A percentile compares a stretch with the other conserved stretches of the same genome.
These are phyloP conservation scores for Pemphredon lugubris DNA, from an alignment of 2,888 invertebrate species.

Conservation along the genomic window DNA sequence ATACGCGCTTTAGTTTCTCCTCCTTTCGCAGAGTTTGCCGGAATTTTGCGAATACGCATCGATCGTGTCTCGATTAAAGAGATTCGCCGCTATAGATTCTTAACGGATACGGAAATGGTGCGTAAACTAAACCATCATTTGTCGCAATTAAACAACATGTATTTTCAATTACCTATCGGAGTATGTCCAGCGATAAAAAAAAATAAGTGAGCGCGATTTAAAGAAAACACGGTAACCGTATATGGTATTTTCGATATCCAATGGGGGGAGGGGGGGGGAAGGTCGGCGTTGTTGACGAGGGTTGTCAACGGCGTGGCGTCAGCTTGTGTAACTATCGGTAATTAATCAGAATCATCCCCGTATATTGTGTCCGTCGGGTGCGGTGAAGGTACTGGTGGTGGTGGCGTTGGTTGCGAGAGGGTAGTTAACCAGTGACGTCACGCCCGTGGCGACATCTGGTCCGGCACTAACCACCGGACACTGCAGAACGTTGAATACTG, in stretches of 20 bases:
- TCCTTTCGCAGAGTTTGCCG: background rate
- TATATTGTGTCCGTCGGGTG: slow-evolving; percentile 72
- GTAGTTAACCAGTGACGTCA: slow-evolving; percentile 81
- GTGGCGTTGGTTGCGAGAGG: slow-evolving; percentile 64
- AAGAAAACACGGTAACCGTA: slow-evolving; percentile 38
- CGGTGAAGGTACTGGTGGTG: slow-evolving; percentile 47
- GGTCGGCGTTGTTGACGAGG: slow-evolving; percentile 59
- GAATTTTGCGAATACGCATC: background rate
- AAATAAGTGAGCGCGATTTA: background rate
- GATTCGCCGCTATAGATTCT: too few species aligned
- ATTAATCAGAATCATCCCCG: slow-evolving; percentile 81
- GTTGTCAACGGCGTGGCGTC: slow-evolving; percentile 76
- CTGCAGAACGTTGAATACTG: slow-evolving; percentile 70
- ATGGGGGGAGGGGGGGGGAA: slow-evolving; percentile 30
- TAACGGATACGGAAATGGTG: too few species aligned
- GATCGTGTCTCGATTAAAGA: background rate
- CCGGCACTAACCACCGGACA: slow-evolving; percentile 76
- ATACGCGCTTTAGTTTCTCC: background rate
- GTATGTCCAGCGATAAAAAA: background rate
- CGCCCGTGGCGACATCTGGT: slow-evolving; percentile 80
- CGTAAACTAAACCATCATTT: too few species aligned
- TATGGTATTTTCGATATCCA: slow-evolving; percentile 49
- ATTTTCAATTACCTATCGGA: background rate
- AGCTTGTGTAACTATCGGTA: slow-evolving; percentile 81
- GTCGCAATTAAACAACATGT: too few species aligned